These are phyloP conservation scores for Fregata magnificens DNA, from an alignment of 2,113 vertebrate genomes.

Conservation along the genomic window DNA sequence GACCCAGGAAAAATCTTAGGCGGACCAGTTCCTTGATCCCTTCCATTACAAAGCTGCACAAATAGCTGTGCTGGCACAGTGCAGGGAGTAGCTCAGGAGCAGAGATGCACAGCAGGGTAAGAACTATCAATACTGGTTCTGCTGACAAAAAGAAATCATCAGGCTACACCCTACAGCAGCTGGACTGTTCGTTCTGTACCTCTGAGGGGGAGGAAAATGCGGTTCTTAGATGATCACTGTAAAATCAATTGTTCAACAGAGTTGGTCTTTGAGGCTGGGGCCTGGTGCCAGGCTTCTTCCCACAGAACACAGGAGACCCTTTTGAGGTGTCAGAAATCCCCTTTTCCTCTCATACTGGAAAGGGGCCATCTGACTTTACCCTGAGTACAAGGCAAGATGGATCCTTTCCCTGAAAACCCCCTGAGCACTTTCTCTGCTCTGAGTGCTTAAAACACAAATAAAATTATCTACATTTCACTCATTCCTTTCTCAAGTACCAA, in stretches of 20 bases:
- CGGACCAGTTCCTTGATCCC: background rate
- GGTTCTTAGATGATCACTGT: background rate
- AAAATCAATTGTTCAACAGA: background rate
- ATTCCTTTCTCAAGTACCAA: background rate
- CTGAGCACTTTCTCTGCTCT: background rate
- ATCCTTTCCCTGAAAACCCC: background rate
- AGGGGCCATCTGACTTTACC: background rate
- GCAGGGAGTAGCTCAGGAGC: background rate
- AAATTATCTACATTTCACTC: background rate
- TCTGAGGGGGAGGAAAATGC: background rate
- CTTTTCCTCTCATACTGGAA: background rate
- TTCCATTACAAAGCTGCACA: background rate
- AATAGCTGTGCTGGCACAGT: background rate
- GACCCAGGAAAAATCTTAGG: background rate
- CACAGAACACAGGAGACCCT: background rate
- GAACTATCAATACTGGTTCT: background rate
- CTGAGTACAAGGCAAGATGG: background rate
- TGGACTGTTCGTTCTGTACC: background rate
- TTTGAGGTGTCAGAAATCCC: background rate
- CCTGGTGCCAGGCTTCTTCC: background rate
- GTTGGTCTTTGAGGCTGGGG: background rate
- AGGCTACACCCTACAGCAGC: fast-evolving
- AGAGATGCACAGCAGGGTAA: background rate
- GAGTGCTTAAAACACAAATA: background rate
- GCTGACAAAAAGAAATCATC: background rate